Evolutionary conservation across 2,888 invertebrate species (phyloP).

Genomic region (Heterodera filipjevi): DNA sequence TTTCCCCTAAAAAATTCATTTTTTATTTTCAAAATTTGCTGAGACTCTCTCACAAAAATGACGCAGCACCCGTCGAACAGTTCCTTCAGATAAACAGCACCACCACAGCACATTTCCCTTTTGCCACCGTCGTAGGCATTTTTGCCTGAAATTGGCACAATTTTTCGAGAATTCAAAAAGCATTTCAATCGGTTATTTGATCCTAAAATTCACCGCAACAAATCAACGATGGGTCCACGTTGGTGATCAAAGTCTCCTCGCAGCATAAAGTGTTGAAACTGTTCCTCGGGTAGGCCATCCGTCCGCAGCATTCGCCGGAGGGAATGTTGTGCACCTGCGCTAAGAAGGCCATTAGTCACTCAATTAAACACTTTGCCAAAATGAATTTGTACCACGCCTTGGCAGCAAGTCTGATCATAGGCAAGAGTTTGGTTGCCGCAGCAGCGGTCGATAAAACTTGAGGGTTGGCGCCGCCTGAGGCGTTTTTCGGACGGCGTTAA

Average conservation of each 20-base stretch:
- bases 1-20: neutral
- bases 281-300: constrained; percentile 51
- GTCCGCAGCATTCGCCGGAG: constrained; percentile 61
- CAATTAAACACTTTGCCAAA: neutral
- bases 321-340: constrained; percentile 60
- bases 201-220: constrained; percentile 49
- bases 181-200: too few species aligned
- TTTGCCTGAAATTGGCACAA: constrained; percentile 30
- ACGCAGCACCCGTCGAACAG: constrained; percentile 52
- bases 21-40: neutral
- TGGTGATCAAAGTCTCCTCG: constrained; percentile 49
- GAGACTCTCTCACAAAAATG: constrained; percentile 11
- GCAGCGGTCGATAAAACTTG: constrained; percentile 53
- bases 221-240: constrained; percentile 45
- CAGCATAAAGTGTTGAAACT: constrained; percentile 54
- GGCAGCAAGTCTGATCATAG: constrained; percentile 63
- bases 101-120: constrained; percentile 58
- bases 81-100: constrained; percentile 45
- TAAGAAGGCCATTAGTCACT: neutral
- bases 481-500: neutral
- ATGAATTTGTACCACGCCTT: constrained; percentile 51
- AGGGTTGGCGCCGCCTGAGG: constrained; percentile 41
- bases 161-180: too few species aligned
- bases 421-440: constrained; percentile 56
- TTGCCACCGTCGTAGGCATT: constrained; percentile 56